Percentiles rank a stretch among this genome's conserved stretches.
phyloP scores from a whole-genome alignment of 2,113 vertebrate genomes.

The Sinocyclocheilus maitianheensis region DNA sequence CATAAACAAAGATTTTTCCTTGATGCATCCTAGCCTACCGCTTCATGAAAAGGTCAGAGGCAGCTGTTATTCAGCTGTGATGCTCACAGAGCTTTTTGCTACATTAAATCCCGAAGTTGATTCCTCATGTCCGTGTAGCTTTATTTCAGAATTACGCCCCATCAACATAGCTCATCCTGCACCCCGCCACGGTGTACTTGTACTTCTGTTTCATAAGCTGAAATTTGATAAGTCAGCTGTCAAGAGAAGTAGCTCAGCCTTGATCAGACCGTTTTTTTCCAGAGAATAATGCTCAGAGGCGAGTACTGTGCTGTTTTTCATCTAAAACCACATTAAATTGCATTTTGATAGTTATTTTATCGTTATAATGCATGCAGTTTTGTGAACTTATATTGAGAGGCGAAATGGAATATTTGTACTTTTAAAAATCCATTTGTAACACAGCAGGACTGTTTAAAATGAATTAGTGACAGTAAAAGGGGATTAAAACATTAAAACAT shows the following conservation, averaged over 20 bases:
- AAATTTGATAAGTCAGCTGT: not conserved
- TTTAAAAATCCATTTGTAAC: not conserved
- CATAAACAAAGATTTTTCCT: slow-evolving; percentile 11
- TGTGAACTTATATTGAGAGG: not conserved
- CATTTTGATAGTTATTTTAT: not conserved
- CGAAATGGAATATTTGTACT: not conserved
- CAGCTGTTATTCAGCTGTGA: not conserved
- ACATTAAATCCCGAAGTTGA: slow-evolving; percentile 41
- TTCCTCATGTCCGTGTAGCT: slow-evolving; percentile 19
- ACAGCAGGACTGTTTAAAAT: not conserved
- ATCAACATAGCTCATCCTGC: slow-evolving; percentile 26
- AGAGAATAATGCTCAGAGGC: not conserved
- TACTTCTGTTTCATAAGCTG: not conserved
- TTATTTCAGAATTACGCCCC: slow-evolving; percentile 19
- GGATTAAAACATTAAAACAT: too few relatives aligned
- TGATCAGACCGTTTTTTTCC: not conserved
- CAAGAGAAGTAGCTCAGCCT: not conserved
- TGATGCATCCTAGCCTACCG: slow-evolving; percentile 16
- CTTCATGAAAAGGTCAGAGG: slow-evolving; percentile 42
- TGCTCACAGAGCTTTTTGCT: not conserved
- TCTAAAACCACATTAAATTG: not conserved
- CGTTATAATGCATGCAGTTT: not conserved
- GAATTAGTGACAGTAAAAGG: too few relatives aligned
- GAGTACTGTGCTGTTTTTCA: not conserved
- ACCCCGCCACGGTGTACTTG: not conserved